Evolutionary conservation across 2,888 invertebrate genomes (phyloP).

Genomic region (Troilus luridus): DNA sequence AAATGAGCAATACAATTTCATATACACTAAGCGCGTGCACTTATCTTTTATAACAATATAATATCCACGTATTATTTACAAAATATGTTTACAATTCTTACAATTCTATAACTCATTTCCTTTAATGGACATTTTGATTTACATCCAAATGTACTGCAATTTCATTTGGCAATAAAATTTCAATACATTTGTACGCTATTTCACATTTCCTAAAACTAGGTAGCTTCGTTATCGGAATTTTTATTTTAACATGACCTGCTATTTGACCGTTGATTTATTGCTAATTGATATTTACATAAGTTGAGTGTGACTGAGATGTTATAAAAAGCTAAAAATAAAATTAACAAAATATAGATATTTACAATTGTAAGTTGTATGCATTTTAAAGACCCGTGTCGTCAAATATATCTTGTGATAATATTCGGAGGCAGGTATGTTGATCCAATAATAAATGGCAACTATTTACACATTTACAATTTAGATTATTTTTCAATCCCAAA

Average conservation of each 20-base stretch:
- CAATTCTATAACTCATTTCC: conserved; percentile 53
- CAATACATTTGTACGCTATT: conserved; percentile 52
- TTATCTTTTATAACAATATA: conserved; percentile 60
- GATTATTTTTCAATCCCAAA: conserved; percentile 56
- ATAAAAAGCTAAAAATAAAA: conserved; percentile 58
- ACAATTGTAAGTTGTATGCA: conserved; percentile 56
- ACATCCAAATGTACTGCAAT: conserved; percentile 53
- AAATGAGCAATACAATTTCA: conserved; percentile 64
- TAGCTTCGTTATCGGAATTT: conserved; percentile 50
- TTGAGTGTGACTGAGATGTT: conserved; percentile 55
- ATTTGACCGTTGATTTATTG: conserved; percentile 48
- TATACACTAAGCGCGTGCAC: conserved; percentile 64
- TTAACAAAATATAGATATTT: conserved; percentile 60
- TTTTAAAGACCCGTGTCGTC: conserved; percentile 55
- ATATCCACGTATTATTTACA: conserved; percentile 59
- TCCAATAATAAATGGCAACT: conserved; percentile 44
- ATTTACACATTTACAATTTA: conserved; percentile 58
- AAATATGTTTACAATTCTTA: conserved; percentile 53
- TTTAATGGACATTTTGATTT: conserved; percentile 56
- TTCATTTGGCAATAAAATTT: conserved; percentile 54
- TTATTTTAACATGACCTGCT: conserved; percentile 32
- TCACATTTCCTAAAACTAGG: conserved; percentile 11
- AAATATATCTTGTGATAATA: conserved; percentile 51
- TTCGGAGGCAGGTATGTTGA: conserved; percentile 57
- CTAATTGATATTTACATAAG: conserved; percentile 53